Conservation (phyloP, 2,888 invertebrate species). For the Orthonevra nobilis region DNA sequence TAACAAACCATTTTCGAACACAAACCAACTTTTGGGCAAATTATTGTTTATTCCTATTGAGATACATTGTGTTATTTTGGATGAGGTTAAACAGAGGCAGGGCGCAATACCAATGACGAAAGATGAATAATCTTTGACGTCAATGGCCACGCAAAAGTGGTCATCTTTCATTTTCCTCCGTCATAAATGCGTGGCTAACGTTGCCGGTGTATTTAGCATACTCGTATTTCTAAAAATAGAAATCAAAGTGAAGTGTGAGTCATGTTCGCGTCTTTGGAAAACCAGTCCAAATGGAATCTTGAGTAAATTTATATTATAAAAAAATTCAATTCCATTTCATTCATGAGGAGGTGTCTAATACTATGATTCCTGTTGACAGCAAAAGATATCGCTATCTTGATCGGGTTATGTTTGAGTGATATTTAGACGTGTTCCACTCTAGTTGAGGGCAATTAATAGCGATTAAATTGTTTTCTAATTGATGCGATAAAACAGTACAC, state of each 20-base stretch:
- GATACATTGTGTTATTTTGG: constrained; percentile 59
- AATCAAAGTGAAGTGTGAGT: constrained; percentile 17
- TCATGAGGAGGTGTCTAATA: no score
- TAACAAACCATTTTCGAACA: constrained; percentile 43
- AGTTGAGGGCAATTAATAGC: constrained; percentile 27
- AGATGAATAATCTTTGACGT: neutral
- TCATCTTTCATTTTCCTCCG: no score
- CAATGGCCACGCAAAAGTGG: neutral
- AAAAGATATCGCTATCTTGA: neutral
- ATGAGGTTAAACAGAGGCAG: constrained; percentile 2
- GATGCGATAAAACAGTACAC: no score
- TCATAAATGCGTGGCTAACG: no score
- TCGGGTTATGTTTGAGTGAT: neutral
- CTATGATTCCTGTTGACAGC: neutral
- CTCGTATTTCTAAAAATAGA: constrained; percentile 25
- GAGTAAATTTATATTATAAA: no score
- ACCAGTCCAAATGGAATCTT: no score
- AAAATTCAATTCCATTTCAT: no score
- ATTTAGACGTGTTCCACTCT: constrained; percentile 5
- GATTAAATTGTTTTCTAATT: constrained; percentile 1
- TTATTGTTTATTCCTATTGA: neutral
- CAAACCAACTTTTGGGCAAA: constrained; percentile 68
- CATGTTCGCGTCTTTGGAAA: constrained; percentile 26
- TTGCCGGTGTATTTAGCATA: neutral
- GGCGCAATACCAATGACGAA: neutral